Base-by-base conservation (phyloP, 2,888 invertebrate species). In the Cynaeus angustus region DNA sequence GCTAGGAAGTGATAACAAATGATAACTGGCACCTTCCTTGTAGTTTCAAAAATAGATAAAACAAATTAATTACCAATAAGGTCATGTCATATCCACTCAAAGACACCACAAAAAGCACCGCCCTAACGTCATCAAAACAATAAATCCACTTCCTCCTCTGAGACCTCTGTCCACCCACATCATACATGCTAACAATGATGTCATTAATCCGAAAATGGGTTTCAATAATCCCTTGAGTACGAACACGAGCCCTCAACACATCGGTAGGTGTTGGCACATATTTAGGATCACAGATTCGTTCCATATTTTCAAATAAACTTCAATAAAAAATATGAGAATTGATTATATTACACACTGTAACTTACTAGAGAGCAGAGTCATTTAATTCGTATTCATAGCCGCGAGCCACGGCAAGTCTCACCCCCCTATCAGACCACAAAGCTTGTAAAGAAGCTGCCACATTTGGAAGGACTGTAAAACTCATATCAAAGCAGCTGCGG, bases 61-160 rank as follows among this genome's bases (percentile, higher is more conserved):
- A 12, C n/a, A n/a, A n/a, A n/a, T n/a, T n/a, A n/a, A 13, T 53
- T 80, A 87, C 87, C 76, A 88, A 83, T 45, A 90, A 82, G 3
- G 89, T 89, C 90, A 91, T 90, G 78, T 91, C 91, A 77, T 90
- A 91, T 45, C 90, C 89, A 81, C 90, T 91, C 6, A 91, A 83
- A 0, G 91, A 89, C 10, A 89, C 89, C 12, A 91, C 90, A 84
- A 89, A 91, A 45, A 91, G 80, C 1, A 91, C 88, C 12, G 90
- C 89, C 75, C 87, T 85, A 1, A 90, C 90, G 81, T 90, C 89
- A 79, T 90, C 90, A 81, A 91, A 91, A 81, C 90, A 90, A 78
- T 90, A 89, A 75, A 91, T 90, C 91, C 91, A 91, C 80, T 91
- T 91, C 62, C 89, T 83, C 46, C 91, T 81, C 81, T 91, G 90